phyloP scores from a whole-genome alignment of 1,140 invertebrate genomes.

The Brachionus angularis region DNA sequence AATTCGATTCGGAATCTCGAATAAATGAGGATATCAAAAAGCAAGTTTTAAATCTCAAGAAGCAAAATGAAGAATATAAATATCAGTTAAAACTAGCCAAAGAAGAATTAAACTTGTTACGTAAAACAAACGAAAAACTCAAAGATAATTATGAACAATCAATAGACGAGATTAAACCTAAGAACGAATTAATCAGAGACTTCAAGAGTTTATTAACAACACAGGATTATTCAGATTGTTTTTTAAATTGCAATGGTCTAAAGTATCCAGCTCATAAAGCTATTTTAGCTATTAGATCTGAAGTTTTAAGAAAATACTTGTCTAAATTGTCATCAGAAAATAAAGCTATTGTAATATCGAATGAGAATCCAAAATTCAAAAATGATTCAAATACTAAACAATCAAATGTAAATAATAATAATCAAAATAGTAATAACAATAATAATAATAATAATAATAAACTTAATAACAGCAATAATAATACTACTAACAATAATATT shows the following conservation, averaged over 20 bases:
- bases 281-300: not conserved
- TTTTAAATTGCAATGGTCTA: not conserved
- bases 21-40: slow-evolving; percentile 33
- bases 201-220: slow-evolving; percentile 10
- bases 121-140: slow-evolving; percentile 11
- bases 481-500: too few species aligned
- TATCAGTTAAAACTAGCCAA: not conserved
- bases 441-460: too few species aligned
- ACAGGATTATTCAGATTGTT: not conserved
- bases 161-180: slow-evolving; percentile 12
- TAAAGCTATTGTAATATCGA: too few species aligned
- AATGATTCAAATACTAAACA: too few species aligned
- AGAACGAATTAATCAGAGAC: slow-evolving; percentile 12
- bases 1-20: not conserved
- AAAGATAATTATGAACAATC: not conserved
- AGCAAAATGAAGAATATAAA: slow-evolving; percentile 17
- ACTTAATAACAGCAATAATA: too few species aligned
- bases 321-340: not conserved
- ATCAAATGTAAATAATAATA: too few species aligned
- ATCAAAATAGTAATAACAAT: too few species aligned
- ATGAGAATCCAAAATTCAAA: too few species aligned
- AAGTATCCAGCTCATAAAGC: slow-evolving; percentile 8
- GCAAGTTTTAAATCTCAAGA: slow-evolving; percentile 11
- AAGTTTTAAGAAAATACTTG: slow-evolving; percentile 3
- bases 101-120: not conserved